Evolutionary conservation across 2,797 vertebrate genomes (phyloP).

Genomic region (Hippocampus kuda): DNA sequence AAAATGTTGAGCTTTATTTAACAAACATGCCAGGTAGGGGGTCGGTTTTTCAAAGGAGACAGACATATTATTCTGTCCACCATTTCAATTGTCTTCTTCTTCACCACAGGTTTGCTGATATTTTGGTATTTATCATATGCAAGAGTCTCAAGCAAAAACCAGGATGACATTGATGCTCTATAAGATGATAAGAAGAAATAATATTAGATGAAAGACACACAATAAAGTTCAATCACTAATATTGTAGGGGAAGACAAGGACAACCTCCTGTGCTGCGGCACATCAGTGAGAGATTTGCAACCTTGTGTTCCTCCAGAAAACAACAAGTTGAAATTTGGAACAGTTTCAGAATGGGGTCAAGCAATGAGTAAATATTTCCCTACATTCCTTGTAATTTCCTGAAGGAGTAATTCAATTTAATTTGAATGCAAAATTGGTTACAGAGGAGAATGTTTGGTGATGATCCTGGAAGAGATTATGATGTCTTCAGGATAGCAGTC

Average conservation of each 20-base stretch:
- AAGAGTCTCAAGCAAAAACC: background rate
- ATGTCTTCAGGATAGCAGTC: slow-evolving; percentile 2
- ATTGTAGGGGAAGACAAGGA: background rate
- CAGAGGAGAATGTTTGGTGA: slow-evolving; percentile 3
- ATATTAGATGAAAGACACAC: background rate
- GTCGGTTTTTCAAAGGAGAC: background rate
- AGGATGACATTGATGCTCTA: background rate
- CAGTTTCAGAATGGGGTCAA: background rate
- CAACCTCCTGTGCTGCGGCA: background rate
- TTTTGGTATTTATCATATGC: background rate
- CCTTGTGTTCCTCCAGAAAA: background rate
- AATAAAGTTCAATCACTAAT: background rate
- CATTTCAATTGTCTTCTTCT: background rate
- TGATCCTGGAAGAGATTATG: slow-evolving; percentile 5
- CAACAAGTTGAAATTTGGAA: background rate
- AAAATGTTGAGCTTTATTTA: background rate
- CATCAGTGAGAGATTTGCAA: background rate
- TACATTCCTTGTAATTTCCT: background rate
- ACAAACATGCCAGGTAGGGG: background rate
- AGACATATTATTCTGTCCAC: background rate
- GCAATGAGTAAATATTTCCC: background rate
- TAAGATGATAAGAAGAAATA: background rate
- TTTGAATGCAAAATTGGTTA: slow-evolving; percentile 3
- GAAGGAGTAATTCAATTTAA: slow-evolving; percentile 27
- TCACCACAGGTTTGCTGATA: background rate